Percentiles rank a stretch among this genome's conserved stretches.
Conservation (phyloP, 1,140 invertebrate genomes). For the Gryllus bimaculatus region DNA sequence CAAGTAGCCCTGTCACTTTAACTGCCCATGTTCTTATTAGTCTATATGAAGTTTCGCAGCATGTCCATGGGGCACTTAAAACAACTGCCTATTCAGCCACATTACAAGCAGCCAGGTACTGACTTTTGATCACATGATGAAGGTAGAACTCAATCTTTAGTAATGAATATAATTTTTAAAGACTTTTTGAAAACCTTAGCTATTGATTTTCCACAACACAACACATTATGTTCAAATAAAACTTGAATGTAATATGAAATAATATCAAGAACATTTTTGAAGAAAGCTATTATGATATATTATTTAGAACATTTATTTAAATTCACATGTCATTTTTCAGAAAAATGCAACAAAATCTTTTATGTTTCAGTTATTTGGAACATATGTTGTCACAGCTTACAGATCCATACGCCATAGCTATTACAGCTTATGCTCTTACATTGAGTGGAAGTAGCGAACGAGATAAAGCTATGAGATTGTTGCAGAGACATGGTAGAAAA, state of each 20-base stretch:
- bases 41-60: conserved; percentile 32
- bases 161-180: neutral
- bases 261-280: too few relatives aligned
- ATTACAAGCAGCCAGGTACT: conserved; percentile 29
- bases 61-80: conserved; percentile 30
- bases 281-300: too few relatives aligned
- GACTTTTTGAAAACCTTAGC: too few relatives aligned
- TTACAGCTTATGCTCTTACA: conserved; percentile 41
- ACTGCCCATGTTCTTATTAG: conserved; percentile 44
- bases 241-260: too few relatives aligned
- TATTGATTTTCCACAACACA: too few relatives aligned
- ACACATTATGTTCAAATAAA: too few relatives aligned
- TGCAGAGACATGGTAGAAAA: conserved; percentile 22
- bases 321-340: too few relatives aligned
- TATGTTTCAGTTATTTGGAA: conserved; percentile 35
- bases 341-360: too few relatives aligned
- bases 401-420: conserved; percentile 42
- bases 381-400: conserved; percentile 30
- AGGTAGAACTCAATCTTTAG: neutral
- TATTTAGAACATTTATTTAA: too few relatives aligned
- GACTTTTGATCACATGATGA: neutral
- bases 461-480: conserved; percentile 33
- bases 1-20: conserved; percentile 29
- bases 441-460: conserved; percentile 34
- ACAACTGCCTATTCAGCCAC: conserved; percentile 29